Evolutionary conservation across 2,113 vertebrate genomes (phyloP), one percentile per base, ranked within the genome.

Genomic region (Aldabrachelys gigantea): DNA sequence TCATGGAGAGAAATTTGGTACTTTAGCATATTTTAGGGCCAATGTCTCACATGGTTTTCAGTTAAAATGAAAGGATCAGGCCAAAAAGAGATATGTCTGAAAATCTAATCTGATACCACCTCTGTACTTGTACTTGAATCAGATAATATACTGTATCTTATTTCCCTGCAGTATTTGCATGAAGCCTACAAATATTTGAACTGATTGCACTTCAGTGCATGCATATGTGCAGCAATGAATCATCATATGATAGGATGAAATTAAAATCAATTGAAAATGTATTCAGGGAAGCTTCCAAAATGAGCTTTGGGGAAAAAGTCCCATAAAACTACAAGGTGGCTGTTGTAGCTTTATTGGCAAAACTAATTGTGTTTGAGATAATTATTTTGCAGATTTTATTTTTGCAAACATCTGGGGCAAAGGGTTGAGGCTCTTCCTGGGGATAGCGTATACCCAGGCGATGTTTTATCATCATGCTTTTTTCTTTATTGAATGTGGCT

Each of bases 101-200:
- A 96, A 80, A 82, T 52, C 1, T 53, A 62, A 88, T 83, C 29
- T 24, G 47, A 76, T 88, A 13, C 92, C 9, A 9, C 7, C 94
- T 65, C 78, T 89, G 3, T 44, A 84, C 90, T 87, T 79, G 41
- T 84, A 21, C 35, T 79, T 25, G 80, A 84, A 88, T 84, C 50
- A 6, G 11, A 86, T 75, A 57, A 44, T 38, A 44, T 5, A 2
- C 1, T 50, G 54, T 44, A 11, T 54, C 62, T 53, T 76, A 90
- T 94, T 97, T 97, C 65, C 92, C 90, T 82, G 91, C 25, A 50
- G 72, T 91, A 92, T 90, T 94, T 96, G 83, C 84, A 78, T 44
- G 82, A 95, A 96, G 91, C 85, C 88, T 96, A 92, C 79, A 94
- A 97, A 95, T 96, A 96, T 97, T 97, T 97, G 91, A 95, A 95